phyloP scores from a whole-genome alignment of 2,797 vertebrate genomes.

The Sciaenops ocellatus region DNA sequence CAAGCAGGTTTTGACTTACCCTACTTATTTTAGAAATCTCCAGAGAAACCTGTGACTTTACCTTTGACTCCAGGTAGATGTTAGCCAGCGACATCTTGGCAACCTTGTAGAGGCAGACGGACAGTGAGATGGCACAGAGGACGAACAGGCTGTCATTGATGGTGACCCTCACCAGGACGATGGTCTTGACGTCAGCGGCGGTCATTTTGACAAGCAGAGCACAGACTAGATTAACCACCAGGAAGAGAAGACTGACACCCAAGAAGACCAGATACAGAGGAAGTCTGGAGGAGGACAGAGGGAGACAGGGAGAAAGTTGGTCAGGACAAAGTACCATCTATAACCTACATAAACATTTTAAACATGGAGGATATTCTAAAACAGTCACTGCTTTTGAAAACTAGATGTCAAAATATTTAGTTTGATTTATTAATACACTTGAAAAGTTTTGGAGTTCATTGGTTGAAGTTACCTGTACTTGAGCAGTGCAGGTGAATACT shows the following conservation, averaged over 20 bases:
- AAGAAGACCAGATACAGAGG: slow-evolving; percentile 90
- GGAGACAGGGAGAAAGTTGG: neutral
- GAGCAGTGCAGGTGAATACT: slow-evolving; percentile 91
- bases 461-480: slow-evolving; percentile 89
- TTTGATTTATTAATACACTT: neutral
- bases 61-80: slow-evolving; percentile 96
- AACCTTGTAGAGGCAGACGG: slow-evolving; percentile 94
- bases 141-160: slow-evolving; percentile 95
- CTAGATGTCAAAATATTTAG: too few species aligned
- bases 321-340: neutral
- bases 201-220: slow-evolving; percentile 92
- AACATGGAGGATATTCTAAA: neutral
- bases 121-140: slow-evolving; percentile 92
- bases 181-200: slow-evolving; percentile 86
- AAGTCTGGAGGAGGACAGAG: slow-evolving; percentile 59
- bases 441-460: neutral
- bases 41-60: slow-evolving; percentile 57
- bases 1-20: neutral
- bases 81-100: slow-evolving; percentile 96
- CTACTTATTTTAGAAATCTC: neutral
- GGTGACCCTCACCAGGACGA: slow-evolving; percentile 93
- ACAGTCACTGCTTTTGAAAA: too few species aligned
- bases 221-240: slow-evolving; percentile 93
- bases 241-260: slow-evolving; percentile 90
- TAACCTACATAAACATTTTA: neutral